phyloP scores from a whole-genome alignment of 2,113 vertebrate genomes.

The Rhinoderma darwinii region DNA sequence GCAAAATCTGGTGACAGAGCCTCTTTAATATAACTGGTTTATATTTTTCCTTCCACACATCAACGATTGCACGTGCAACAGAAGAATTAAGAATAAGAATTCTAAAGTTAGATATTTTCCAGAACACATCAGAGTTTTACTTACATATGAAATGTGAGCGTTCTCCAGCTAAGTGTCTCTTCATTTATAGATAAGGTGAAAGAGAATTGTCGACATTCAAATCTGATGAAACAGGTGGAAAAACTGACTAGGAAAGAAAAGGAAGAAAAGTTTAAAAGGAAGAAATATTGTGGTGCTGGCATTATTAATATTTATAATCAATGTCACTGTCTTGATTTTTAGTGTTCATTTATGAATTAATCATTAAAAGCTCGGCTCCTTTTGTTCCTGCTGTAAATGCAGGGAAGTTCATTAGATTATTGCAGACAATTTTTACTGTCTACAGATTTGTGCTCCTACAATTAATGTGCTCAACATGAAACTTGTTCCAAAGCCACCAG shows the following conservation, averaged over 20 bases:
- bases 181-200: background rate
- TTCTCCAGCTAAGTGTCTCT: background rate
- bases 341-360: constrained; percentile 27
- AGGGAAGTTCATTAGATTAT: constrained; percentile 29
- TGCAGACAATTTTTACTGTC: constrained; percentile 6
- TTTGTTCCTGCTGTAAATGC: constrained; percentile 27
- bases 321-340: constrained; percentile 33
- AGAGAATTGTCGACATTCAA: background rate
- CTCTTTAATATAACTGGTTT: too few relatives aligned
- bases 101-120: background rate
- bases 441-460: constrained; percentile 10
- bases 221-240: background rate
- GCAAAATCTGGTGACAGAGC: too few relatives aligned
- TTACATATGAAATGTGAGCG: background rate
- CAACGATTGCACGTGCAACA: background rate
- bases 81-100: background rate
- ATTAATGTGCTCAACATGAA: constrained; percentile 7
- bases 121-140: background rate
- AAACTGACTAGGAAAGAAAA: constrained; percentile 1
- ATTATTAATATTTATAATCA: constrained; percentile 40
- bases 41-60: too few relatives aligned
- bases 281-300: background rate
- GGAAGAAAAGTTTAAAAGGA: constrained; percentile 2
- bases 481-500: background rate
- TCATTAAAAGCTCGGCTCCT: constrained; percentile 9